A percentile compares a stretch with the other conserved stretches of the same genome.
These are phyloP conservation scores for Echinarachnius parma DNA, from an alignment of 53 echinoderm and acorn worm species.

Conservation along the genomic window DNA sequence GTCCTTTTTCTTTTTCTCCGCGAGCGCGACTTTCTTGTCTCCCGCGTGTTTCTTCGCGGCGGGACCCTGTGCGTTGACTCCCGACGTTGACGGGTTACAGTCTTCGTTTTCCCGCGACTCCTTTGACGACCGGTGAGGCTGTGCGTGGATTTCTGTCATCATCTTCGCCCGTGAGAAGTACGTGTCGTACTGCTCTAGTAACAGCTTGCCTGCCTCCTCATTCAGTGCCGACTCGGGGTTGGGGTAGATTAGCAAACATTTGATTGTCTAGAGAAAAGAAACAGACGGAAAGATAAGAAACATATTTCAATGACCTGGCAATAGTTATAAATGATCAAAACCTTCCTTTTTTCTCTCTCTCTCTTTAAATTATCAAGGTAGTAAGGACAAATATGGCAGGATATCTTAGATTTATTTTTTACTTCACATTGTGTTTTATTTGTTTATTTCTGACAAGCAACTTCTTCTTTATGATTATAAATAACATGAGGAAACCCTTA, in stretches of 20 bases:
- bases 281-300: background rate
- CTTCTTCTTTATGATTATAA: too few species aligned
- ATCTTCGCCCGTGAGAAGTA: conserved; percentile 96
- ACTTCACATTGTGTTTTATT: too few species aligned
- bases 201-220: conserved; percentile 90
- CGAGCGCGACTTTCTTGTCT: conserved; percentile 83
- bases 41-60: conserved; percentile 94
- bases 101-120: conserved; percentile 74
- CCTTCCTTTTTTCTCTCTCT: too few species aligned
- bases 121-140: conserved; percentile 64
- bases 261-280: conserved; percentile 75
- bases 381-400: too few species aligned
- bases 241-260: conserved; percentile 96
- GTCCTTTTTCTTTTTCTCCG: conserved; percentile 92
- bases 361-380: too few species aligned
- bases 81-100: conserved; percentile 73
- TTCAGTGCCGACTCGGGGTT: conserved; percentile 99
- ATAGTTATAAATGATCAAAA: too few species aligned
- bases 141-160: conserved; percentile 98
- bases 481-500: too few species aligned
- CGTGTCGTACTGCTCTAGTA: conserved; percentile 93
- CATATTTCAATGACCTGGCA: too few species aligned
- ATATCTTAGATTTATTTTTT: too few species aligned
- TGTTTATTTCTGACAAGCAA: too few species aligned
- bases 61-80: conserved; percentile 51